Evolutionary conservation across 1,140 invertebrate species (phyloP).

Genomic region (Brevipalpus yothersi): DNA sequence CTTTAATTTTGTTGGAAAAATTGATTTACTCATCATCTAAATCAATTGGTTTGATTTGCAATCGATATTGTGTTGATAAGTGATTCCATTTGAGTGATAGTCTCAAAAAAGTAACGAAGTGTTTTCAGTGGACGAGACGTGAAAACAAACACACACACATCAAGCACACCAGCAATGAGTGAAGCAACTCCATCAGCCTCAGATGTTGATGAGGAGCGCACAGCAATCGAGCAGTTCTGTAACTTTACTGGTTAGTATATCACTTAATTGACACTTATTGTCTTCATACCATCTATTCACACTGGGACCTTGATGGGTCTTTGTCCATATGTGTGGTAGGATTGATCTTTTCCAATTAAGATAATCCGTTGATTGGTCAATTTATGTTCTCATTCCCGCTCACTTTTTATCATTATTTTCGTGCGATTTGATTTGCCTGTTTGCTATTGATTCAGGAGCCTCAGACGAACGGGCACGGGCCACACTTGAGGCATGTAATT

Average conservation of each 20-base stretch:
- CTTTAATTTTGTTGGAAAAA: too few species aligned
- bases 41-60: too few species aligned
- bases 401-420: not conserved
- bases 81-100: too few species aligned
- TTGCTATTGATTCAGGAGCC: constrained; percentile 1
- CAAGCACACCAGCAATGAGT: not conserved
- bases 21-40: too few species aligned
- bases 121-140: too few species aligned
- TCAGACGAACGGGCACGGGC: constrained; percentile 16
- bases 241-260: not conserved
- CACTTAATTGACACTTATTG: not conserved
- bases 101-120: too few species aligned
- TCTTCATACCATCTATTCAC: not conserved
- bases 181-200: constrained; percentile 9
- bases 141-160: not conserved
- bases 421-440: not conserved
- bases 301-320: not conserved
- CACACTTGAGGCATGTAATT: constrained; percentile 26
- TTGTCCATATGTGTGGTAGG: not conserved
- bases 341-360: not conserved
- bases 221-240: not conserved
- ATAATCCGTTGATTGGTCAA: not conserved
- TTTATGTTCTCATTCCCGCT: not conserved
- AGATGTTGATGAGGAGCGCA: not conserved
- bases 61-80: too few species aligned